These are phyloP conservation scores for Bactericera cockerelli DNA, from an alignment of 1,140 invertebrate species.

Conservation along the genomic window DNA sequence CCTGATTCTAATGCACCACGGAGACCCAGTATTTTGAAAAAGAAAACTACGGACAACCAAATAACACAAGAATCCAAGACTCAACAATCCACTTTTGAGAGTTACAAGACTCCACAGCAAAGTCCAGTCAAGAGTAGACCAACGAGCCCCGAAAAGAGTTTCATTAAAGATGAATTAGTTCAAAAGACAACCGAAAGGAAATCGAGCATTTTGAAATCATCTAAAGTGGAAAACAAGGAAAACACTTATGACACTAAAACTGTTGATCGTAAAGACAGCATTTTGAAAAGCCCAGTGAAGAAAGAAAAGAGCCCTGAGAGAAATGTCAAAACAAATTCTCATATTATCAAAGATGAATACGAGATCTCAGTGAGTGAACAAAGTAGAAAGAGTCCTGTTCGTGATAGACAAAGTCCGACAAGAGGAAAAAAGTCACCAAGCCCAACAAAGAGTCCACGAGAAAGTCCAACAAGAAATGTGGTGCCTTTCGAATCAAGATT, in stretches of 20 bases:
- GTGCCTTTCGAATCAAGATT: background rate
- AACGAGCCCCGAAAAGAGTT: background rate
- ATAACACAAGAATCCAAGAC: background rate
- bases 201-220: background rate
- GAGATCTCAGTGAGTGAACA: conserved; percentile 5
- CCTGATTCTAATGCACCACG: background rate
- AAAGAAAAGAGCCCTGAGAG: conserved; percentile 5
- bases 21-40: conserved; percentile 8
- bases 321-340: background rate
- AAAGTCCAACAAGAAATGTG: background rate
- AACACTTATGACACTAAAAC: background rate
- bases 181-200: conserved; percentile 3
- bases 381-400: background rate
- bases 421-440: background rate
- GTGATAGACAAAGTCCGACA: background rate
- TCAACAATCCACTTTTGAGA: background rate
- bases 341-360: background rate
- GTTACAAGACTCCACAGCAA: conserved; percentile 4
- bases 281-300: background rate
- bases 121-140: background rate
- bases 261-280: background rate
- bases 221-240: background rate
- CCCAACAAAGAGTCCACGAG: conserved; percentile 3
- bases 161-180: background rate
- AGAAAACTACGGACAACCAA: conserved; percentile 6